Evolutionary conservation across 2,888 invertebrate species (phyloP), one percentile per base, ranked within the genome.

Genomic region (Phortica okadai): DNA sequence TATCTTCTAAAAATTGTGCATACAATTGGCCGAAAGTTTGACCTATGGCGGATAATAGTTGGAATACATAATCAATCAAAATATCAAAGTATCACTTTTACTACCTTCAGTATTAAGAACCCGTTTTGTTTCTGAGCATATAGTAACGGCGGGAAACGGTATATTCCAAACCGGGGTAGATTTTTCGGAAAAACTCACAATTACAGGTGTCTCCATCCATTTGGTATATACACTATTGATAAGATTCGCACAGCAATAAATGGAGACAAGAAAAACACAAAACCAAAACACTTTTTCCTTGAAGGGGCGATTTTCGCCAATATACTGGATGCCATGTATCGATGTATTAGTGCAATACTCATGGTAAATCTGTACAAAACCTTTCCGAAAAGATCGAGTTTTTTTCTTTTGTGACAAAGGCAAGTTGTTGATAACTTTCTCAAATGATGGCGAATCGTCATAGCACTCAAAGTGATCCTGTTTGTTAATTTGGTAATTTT

Each of bases 181-280:
- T 76, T 93, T 94, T 89, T 95, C 94, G 0, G 95, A 94, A 87
- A 95, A 95, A 84, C 94, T 95, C 2, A 95, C 95, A 75, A 95
- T 94, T 1, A 95, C 94, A 0, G 95, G 95, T 77, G 93, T 94
- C 78, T 93, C 93, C 74, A 93, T 92, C 95, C 95, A 95, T 88
- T 95, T 95, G 74, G 92, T 91, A 92, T 94, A 95, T 7, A 94
- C 93, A 87, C 93, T 93, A 75, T 91, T 89, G 69, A 95, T 94
- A 3, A 94, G 89, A 58, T 91, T 92, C 21, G 92, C 89, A 81
- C 94, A 94, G 25, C 93, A 92, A 41, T 93, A 92, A 6, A 95
- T 93, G 41, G 94, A 94, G 66, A 93, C 92, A 4, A 92, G 87
- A 77, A 93, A 93, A 83, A 94, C 92, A 42, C 93, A 90, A 3